Conservation (phyloP, 2,797 vertebrate genomes). For the Pipistrellus pipistrellus region DNA sequence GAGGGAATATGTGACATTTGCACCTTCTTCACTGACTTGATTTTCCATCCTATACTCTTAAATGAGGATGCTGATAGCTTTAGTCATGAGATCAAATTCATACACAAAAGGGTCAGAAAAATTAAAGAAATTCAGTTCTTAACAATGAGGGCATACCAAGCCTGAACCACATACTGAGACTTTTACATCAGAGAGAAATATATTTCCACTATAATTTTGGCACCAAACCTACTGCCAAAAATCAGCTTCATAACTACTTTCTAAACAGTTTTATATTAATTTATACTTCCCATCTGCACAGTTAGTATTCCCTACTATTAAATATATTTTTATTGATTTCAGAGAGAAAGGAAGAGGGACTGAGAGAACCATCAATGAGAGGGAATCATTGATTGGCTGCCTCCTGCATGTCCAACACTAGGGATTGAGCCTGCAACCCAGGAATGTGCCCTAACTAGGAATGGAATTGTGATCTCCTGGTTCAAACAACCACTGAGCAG, state of each 20-base stretch:
- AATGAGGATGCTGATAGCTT: background rate
- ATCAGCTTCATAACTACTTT: background rate
- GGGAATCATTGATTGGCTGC: too few relatives aligned
- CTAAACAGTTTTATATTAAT: background rate
- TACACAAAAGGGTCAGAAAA: background rate
- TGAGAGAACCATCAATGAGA: too few relatives aligned
- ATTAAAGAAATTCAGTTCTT: background rate
- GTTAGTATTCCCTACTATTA: background rate
- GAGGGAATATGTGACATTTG: background rate
- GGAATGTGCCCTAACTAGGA: too few relatives aligned
- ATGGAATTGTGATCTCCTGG: too few relatives aligned
- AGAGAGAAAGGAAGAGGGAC: too few relatives aligned
- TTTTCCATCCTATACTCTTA: background rate
- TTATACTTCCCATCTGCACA: background rate
- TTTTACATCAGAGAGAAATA: background rate
- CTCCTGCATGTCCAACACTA: too few relatives aligned
- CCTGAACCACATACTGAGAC: background rate
- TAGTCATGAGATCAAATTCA: slow-evolving; percentile 2
- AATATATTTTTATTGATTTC: background rate
- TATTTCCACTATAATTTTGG: background rate
- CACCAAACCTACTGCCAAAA: background rate
- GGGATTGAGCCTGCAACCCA: too few relatives aligned
- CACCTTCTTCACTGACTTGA: background rate
- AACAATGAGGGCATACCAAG: background rate
- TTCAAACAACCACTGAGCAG: background rate